These are phyloP conservation scores for Pararge aegeria DNA, from an alignment of 1,140 invertebrate genomes.

Conservation along the genomic window DNA sequence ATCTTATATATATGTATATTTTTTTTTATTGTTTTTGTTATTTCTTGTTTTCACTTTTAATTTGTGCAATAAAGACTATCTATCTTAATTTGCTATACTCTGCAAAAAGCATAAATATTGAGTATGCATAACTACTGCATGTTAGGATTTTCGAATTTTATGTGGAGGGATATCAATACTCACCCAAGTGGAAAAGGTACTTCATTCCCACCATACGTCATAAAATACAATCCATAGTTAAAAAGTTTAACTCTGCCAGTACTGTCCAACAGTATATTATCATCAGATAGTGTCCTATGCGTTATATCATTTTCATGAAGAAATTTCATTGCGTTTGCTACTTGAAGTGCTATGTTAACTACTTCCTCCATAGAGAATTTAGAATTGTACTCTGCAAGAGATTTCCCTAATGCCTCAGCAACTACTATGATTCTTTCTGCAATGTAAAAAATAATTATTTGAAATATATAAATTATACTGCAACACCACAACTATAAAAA, in stretches of 20 bases:
- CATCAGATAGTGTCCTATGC: constrained; percentile 89
- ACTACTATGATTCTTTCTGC: constrained; percentile 94
- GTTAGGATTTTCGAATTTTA: too few relatives aligned
- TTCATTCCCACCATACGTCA: constrained; percentile 91
- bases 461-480: neutral
- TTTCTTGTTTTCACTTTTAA: too few relatives aligned
- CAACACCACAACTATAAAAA: too few relatives aligned
- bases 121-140: too few relatives aligned
- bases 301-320: constrained; percentile 88
- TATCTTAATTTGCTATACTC: too few relatives aligned
- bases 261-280: constrained; percentile 90
- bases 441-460: constrained; percentile 49
- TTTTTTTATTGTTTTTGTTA: too few relatives aligned
- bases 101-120: too few relatives aligned
- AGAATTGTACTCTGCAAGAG: constrained; percentile 72
- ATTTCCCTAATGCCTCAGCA: constrained; percentile 90
- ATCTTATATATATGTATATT: too few relatives aligned
- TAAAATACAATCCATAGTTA: constrained; percentile 95
- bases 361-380: constrained; percentile 80
- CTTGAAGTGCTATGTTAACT: constrained; percentile 83
- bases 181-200: constrained; percentile 96
- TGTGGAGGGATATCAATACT: constrained; percentile 54
- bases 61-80: too few relatives aligned
- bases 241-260: constrained; percentile 90
- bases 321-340: constrained; percentile 86